phyloP scores from a whole-genome alignment of 2,113 vertebrate species.

The Limanda limanda region DNA sequence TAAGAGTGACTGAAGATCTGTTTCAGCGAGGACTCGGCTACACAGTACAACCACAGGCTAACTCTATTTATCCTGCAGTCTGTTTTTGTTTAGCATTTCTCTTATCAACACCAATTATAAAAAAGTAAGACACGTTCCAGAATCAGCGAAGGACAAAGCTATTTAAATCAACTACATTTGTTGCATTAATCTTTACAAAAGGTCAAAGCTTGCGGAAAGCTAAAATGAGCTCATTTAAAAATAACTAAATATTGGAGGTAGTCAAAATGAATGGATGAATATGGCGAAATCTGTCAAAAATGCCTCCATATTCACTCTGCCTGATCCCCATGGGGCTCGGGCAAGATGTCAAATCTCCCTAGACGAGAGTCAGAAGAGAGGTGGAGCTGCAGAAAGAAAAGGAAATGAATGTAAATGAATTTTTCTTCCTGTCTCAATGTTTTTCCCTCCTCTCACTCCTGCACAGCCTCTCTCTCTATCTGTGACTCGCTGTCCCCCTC shows the following conservation, averaged over 20 bases:
- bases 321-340: conserved; percentile 30
- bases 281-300: background rate
- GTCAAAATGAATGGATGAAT: conserved; percentile 14
- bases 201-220: background rate
- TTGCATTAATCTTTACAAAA: conserved; percentile 7
- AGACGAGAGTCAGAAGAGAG: conserved; percentile 34
- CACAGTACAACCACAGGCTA: background rate
- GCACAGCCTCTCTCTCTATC: conserved; percentile 18
- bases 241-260: conserved; percentile 10
- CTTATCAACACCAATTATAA: conserved; percentile 4
- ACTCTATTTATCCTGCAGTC: background rate
- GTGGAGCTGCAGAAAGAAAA: conserved; percentile 35
- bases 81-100: background rate
- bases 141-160: background rate
- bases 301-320: too few relatives aligned
- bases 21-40: background rate
- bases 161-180: background rate
- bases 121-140: background rate
- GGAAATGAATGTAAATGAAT: conserved; percentile 58
- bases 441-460: conserved; percentile 40
- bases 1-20: conserved; percentile 16
- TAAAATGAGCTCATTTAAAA: background rate
- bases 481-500: conserved; percentile 20
- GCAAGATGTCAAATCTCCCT: conserved; percentile 22
- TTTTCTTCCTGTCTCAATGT: conserved; percentile 38